A percentile compares a stretch with the other conserved stretches of the same genome.
Conservation (phyloP, 2,888 invertebrate genomes). For the Pterobdella sp. region DNA sequence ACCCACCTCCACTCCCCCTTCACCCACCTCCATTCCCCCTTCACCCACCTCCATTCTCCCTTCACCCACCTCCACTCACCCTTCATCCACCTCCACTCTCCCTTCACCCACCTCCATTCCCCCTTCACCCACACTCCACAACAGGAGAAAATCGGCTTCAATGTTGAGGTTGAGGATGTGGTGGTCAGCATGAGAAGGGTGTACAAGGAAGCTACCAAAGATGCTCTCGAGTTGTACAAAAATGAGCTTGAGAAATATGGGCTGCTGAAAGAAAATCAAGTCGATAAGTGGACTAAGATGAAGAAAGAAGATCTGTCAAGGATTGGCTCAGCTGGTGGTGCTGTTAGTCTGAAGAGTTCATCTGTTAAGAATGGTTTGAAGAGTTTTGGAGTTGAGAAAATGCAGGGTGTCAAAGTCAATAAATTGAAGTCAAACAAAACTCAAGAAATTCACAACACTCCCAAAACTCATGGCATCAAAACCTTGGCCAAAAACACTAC, state of each 20-base stretch:
- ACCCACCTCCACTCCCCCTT: neutral
- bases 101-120: neutral
- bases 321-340: neutral
- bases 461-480: neutral
- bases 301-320: neutral
- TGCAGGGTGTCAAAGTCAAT: too few species aligned
- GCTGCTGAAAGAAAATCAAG: neutral
- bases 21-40: neutral
- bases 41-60: neutral
- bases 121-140: neutral
- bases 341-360: too few species aligned
- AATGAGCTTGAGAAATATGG: neutral
- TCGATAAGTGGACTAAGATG: slow-evolving; percentile 7
- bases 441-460: neutral
- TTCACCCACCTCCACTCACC: neutral
- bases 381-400: too few species aligned
- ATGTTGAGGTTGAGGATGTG: slow-evolving; percentile 22
- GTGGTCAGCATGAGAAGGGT: neutral
- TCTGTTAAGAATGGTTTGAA: too few species aligned
- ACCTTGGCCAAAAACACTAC: too few species aligned
- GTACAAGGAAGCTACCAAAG: slow-evolving; percentile 16
- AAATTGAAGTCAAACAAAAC: neutral
- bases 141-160: slow-evolving; percentile 5
- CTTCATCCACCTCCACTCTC: neutral
- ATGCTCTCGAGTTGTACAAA: slow-evolving; percentile 7